Conservation (phyloP, 1,140 invertebrate genomes). For the Sminthurinus signatus region DNA sequence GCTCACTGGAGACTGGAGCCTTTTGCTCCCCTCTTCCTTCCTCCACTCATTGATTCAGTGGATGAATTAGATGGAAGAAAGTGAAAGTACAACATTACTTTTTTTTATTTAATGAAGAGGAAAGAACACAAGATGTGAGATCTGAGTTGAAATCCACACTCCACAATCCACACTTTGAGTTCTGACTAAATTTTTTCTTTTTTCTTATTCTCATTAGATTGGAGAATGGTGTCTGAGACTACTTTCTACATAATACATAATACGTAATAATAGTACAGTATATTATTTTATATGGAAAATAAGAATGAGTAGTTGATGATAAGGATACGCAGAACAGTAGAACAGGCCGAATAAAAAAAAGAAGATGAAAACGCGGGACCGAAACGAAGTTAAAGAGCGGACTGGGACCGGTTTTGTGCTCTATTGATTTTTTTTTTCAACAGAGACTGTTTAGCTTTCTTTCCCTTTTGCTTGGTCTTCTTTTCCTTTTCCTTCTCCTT, state of each 20-base stretch:
- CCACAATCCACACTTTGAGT: no score
- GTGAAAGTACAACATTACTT: not conserved
- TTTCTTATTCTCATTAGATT: not conserved
- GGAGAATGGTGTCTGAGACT: not conserved
- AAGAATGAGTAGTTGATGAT: not conserved
- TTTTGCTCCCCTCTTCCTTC: not conserved
- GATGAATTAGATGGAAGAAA: not conserved
- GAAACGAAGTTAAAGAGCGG: constrained; percentile 13
- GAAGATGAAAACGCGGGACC: constrained; percentile 6
- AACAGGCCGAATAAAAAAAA: not conserved
- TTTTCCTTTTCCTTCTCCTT: no score
- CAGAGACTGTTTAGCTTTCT: no score
- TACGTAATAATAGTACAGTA: not conserved
- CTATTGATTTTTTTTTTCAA: constrained; percentile 11
- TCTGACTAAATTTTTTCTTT: no score
- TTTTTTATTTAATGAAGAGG: not conserved
- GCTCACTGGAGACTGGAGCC: not conserved
- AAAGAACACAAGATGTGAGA: not conserved
- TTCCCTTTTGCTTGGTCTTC: no score
- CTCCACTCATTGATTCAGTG: not conserved
- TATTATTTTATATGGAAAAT: not conserved
- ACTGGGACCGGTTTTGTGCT: constrained; percentile 13
- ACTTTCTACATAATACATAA: not conserved
- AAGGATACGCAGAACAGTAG: not conserved
- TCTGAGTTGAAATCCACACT: not conserved